Percentiles rank a stretch among this genome's conserved stretches.
Conservation (phyloP, 1,140 invertebrate species). For the Acyrthosiphon pisum region DNA sequence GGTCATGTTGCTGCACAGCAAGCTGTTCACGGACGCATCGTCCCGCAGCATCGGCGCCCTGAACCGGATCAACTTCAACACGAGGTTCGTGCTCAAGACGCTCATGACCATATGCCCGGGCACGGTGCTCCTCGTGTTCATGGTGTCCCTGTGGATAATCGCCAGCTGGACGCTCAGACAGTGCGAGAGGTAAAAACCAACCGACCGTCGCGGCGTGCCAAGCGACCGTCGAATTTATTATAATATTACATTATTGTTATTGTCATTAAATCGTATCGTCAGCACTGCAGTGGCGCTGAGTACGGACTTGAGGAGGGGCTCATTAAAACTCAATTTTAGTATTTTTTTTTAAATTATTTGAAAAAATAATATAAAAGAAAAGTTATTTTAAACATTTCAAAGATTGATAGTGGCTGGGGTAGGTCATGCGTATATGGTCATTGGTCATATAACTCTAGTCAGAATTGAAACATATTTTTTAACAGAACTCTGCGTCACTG, state of each 20-base stretch:
- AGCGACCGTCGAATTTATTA: background rate
- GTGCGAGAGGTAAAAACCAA: conserved; percentile 89
- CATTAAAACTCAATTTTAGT: background rate
- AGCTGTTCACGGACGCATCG: conserved; percentile 98
- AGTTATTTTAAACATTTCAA: background rate
- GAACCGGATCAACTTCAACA: conserved; percentile 99
- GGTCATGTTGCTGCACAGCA: conserved; percentile 98
- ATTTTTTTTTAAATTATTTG: too few species aligned
- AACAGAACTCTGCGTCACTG: background rate
- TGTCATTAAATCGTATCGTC: background rate
- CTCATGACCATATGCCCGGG: conserved; percentile 99
- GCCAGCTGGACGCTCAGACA: conserved; percentile 98
- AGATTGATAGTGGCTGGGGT: background rate
- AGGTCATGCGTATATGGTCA: background rate
- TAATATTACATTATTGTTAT: background rate
- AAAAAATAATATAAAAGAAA: background rate
- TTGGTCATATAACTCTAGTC: background rate
- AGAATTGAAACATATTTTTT: background rate
- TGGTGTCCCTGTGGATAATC: conserved; percentile 99
- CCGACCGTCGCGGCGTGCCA: background rate
- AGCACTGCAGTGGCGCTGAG: background rate
- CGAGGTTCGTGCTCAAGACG: conserved; percentile 98
- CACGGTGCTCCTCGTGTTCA: conserved; percentile 96
- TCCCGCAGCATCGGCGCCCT: conserved; percentile 91
- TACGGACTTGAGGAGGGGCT: background rate